Percentiles rank a stretch among this genome's conserved stretches.
These are phyloP conservation scores for Cephus spinipes DNA, from an alignment of 2,888 invertebrate genomes.

Conservation along the genomic window DNA sequence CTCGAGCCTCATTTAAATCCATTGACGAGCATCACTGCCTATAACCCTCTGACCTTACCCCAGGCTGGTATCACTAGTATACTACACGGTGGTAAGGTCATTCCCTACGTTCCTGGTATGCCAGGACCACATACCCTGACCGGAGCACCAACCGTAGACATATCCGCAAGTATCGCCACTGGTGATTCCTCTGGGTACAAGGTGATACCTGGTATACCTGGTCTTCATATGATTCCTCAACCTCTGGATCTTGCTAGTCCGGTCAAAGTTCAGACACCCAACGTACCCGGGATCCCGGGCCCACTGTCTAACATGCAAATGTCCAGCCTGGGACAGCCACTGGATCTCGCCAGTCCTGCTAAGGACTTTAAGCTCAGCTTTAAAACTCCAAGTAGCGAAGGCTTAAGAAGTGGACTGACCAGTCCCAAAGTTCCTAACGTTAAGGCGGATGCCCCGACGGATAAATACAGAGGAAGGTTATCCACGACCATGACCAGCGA, in stretches of 20 bases:
- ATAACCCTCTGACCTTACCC: conserved; percentile 75
- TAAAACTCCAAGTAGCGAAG: conserved; percentile 39
- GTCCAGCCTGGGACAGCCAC: conserved; percentile 43
- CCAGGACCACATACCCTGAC: conserved; percentile 81
- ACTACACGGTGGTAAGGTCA: conserved; percentile 78
- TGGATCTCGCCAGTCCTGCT: conserved; percentile 57
- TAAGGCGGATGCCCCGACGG: conserved; percentile 35
- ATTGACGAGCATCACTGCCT: conserved; percentile 77
- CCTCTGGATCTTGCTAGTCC: conserved; percentile 59
- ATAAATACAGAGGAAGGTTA: conserved; percentile 40
- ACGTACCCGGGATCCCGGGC: conserved; percentile 46
- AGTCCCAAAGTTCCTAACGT: conserved; percentile 48
- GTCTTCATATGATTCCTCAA: conserved; percentile 49
- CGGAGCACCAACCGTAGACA: conserved; percentile 58
- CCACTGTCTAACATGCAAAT: conserved; percentile 34
- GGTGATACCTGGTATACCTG: conserved; percentile 55
- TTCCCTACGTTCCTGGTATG: conserved; percentile 89
- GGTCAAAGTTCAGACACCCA: conserved; percentile 43
- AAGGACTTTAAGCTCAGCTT: conserved; percentile 47
- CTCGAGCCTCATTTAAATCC: conserved; percentile 68
- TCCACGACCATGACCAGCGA: conserved; percentile 37
- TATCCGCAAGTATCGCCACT: conserved; percentile 48
- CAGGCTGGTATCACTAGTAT: conserved; percentile 75
- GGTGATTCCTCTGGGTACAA: conserved; percentile 47
- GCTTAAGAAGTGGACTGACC: conserved; percentile 27